Evolutionary conservation across 2,113 vertebrate genomes (phyloP), one percentile per base, ranked within the genome.

Genomic region (Salvator merianae): DNA sequence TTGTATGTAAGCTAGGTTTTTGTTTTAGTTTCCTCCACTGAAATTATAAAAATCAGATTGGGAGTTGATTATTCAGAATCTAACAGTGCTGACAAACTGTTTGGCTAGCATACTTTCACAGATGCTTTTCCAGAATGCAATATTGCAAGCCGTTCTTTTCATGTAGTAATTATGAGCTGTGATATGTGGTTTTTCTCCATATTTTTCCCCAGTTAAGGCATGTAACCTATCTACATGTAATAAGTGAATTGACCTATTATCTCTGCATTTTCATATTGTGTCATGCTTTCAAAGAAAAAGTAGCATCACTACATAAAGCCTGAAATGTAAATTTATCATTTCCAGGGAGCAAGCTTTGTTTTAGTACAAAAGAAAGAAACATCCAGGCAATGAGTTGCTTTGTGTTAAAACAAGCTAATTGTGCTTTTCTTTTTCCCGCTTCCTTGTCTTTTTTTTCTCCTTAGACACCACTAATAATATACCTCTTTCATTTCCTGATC

Each of bases 401-500:
- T 86, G 34, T 81, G 20, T 53, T n/a, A 72, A 72, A 6, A 18
- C 38, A 47, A 7, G 0, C 86, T 93, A 86, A 91, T 30, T 22
- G 74, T 26, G 32, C 22, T 40, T 92, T 80, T 91, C 62, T 77
- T 8, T 88, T 53, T 14, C 50, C 10, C 50, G 16, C 16, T 53
- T 53, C 18, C 55, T 59, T 93, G 70, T 8, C 86, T 93, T 91
- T 88, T n/a, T 93, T 79, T 92, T 85, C 75, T n/a, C 18, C 95
- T 32, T 75, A 99, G 99, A 99, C 99, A 32, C 99, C 99, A 0
- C 95, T 99, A 91, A 97, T 98, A 90, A 98, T 99, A 91, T 99
- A 99, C 94, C 95, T 98, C 89, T 99, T 99, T 91, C 99, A 99
- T 95, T 99, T 99, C 91, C 81, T 99, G 89, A 96, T 98, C 91